A percentile compares a stretch with the other conserved stretches of the same genome.
phyloP scores from a whole-genome alignment of 2,888 invertebrate species.

The Griposia aprilina region DNA sequence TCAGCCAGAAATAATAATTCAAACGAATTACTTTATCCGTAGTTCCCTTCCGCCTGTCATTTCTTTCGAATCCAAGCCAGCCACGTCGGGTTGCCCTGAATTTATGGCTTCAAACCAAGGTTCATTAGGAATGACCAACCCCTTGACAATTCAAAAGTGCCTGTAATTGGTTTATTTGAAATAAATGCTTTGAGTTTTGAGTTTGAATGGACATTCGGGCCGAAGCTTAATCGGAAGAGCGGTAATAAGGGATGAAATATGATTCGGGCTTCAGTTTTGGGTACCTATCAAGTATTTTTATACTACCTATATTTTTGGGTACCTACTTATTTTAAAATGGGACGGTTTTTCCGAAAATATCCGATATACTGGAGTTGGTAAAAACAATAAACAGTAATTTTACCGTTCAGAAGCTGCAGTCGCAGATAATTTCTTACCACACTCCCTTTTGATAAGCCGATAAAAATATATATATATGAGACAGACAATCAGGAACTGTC shows the following conservation, averaged over 20 bases:
- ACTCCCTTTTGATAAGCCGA: constrained; percentile 24
- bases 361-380: neutral
- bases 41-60: neutral
- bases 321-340: neutral
- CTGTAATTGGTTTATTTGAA: no score
- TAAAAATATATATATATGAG: constrained; percentile 30
- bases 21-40: no score
- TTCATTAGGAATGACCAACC: no score
- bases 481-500: constrained; percentile 67
- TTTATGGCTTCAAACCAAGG: neutral
- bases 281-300: no score
- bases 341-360: neutral
- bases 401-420: neutral
- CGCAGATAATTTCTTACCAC: constrained; percentile 19
- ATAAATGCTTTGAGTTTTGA: no score
- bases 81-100: neutral
- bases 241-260: neutral
- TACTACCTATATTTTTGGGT: neutral
- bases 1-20: no score
- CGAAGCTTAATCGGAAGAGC: neutral
- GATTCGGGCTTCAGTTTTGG: neutral
- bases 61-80: neutral
- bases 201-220: no score
- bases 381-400: neutral
- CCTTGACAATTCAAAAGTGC: no score